Base-by-base conservation (phyloP, 2,888 invertebrate species). In the Stomorhina lunata region DNA sequence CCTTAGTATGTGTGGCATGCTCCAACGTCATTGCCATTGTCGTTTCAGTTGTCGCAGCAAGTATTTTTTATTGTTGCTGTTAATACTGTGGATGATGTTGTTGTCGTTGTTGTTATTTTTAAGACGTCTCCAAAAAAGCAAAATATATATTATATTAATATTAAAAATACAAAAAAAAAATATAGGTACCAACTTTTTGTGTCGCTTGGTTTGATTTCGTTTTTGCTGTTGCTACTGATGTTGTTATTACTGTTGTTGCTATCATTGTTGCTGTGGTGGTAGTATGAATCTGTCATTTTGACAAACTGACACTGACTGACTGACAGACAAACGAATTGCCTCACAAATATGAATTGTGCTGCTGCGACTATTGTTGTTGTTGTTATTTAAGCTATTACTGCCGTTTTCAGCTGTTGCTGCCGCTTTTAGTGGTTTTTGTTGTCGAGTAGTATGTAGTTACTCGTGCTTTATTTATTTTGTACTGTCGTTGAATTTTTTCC, bases 1-100 rank as follows among this genome's bases (percentile, higher is more conserved):
- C 81, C 82, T 82, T 82, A 82, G 82, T 82, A 71, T 82, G 82
- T 82, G 82, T 82, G 82, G 82, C 82, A 82, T 79, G 82, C 79
- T 82, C 82, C 82, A 82, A 79, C 82, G 82, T 82, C 82, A 82
- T 79, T 82, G 82, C 75, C 82, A 82, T 82, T 82, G 82, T 76
- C 82, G 82, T 71, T 53, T 69, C 73, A 68, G 59, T 63, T 72
- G 68, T 50, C 57, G 72, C 68, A 76, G 77, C 40, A n/a, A 27
- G 59, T 48, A 45, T 57, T 55, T 71, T 32, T 78, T 76, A 68
- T 73, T 76, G 59, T 71, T 71, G 65, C 22, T 69, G 73, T 61
- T 71, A 71, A 59, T 71, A 37, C 32, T 66, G 25, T 57, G 61
- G 81, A 50, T 50, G 66, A 59, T 65, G 61, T 34, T 45, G 55